Evolutionary conservation across 2,888 invertebrate genomes (phyloP), one percentile per base, ranked within the genome.

Genomic region (Spilosoma lubricipeda): DNA sequence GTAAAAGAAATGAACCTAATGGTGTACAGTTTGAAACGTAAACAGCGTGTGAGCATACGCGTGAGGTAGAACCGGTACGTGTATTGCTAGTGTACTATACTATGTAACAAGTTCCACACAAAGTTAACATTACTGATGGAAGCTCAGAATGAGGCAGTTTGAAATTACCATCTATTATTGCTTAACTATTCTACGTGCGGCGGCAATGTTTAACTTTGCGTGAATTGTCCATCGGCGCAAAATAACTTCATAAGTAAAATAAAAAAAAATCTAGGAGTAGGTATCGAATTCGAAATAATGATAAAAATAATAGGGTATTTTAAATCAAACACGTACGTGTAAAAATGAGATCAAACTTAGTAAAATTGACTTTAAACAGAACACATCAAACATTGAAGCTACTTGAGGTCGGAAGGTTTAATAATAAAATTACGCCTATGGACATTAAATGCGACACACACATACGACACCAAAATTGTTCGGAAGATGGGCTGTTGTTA

Each of bases 401-500:
- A 48, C 33, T 45, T 30, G 23, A 48, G 67, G 0, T 30, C 9
- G 36, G 36, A 36, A 45, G 48, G 20, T 23, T 9, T 48, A 13
- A 73, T 23, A 23, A 45, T 36, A 48, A 18, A 20, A 8, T 67
- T 66, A 66, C 70, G 70, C 70, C 56, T 45, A 9, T 2, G 39
- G 39, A 39, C 39, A 39, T 7, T 39, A 39, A 39, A 39, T 39
- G 39, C 9, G 3, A 39, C 39, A 1, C 11, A 1, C 11, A 27
- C 67, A 30, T 56, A 70, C 70, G 18, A 70, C 66, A 73, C 39
- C n/a, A 72, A 70, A 66, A 73, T 27, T 59, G 65, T 64, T 39
- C 33, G 56, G 33, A 33, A 73, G 66, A 56, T 33, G 65, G 59
- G 63, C 73, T 73, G 70, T 73, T 73, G 65, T 56, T 39, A n/a